These are phyloP conservation scores for Austrolebias charrua DNA, from an alignment of 2,797 vertebrate species.

Conservation along the genomic window DNA sequence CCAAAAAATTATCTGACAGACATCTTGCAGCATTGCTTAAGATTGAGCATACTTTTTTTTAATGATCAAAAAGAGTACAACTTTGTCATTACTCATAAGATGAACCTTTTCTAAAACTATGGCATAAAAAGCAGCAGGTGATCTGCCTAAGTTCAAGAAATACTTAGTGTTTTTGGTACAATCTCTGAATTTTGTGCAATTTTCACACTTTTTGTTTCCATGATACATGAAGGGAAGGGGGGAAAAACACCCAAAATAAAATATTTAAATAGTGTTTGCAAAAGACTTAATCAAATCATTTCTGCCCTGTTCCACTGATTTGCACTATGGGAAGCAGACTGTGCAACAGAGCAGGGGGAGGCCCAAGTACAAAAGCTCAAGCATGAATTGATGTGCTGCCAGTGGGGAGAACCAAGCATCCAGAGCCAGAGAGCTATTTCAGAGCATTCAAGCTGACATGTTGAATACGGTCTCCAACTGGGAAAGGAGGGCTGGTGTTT, in stretches of 20 bases:
- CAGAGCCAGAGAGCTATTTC: slow-evolving; percentile 40
- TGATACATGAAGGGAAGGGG: not conserved
- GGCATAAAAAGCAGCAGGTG: no score
- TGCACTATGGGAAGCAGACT: slow-evolving; percentile 29
- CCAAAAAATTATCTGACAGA: no score
- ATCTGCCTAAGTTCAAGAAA: no score
- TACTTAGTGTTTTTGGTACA: not conserved
- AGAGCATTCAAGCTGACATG: slow-evolving; percentile 37
- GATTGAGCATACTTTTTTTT: no score
- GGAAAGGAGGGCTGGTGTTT: slow-evolving; percentile 18
- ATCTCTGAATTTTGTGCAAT: not conserved
- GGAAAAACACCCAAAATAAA: slow-evolving; percentile 6
- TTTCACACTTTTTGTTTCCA: not conserved
- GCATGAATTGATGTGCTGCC: slow-evolving; percentile 47
- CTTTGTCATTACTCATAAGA: no score
- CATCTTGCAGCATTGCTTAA: no score
- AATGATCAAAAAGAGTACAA: no score
- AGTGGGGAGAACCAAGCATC: slow-evolving; percentile 24
- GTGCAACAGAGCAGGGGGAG: slow-evolving; percentile 22
- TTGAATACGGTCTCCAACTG: slow-evolving; percentile 46
- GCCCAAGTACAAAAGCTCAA: slow-evolving; percentile 30
- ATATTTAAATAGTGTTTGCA: slow-evolving; percentile 15
- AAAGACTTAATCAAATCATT: slow-evolving; percentile 18
- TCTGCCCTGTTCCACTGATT: slow-evolving; percentile 24
- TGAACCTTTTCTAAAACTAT: no score